Conservation (phyloP, 2,113 vertebrate species). For the Hyaena hyaena region DNA sequence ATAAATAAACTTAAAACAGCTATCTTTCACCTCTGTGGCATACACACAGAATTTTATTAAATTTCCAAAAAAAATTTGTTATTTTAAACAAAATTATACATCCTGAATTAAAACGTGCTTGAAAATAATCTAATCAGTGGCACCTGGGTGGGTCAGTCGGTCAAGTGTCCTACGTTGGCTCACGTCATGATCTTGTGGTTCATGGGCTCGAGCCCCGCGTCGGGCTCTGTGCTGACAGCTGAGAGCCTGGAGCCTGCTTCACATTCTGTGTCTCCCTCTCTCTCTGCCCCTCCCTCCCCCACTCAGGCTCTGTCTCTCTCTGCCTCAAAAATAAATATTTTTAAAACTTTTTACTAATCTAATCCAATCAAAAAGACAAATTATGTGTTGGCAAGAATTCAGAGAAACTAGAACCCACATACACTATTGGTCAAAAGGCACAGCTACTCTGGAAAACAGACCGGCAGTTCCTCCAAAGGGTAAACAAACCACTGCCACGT, state of each 20-base stretch:
- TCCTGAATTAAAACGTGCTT: not conserved
- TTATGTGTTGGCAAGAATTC: not conserved
- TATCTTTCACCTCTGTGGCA: not conserved
- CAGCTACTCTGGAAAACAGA: not conserved
- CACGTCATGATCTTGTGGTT: too few species aligned
- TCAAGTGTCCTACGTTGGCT: too few species aligned
- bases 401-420: not conserved
- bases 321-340: too few species aligned
- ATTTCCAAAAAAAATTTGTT: not conserved
- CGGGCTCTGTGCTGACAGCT: too few species aligned
- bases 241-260: too few species aligned
- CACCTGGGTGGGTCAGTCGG: too few species aligned
- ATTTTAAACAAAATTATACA: not conserved
- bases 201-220: too few species aligned
- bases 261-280: too few species aligned
- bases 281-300: too few species aligned
- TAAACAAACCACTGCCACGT: not conserved
- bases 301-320: not conserved
- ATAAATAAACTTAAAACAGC: not conserved
- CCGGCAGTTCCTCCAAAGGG: not conserved
- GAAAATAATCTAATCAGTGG: not conserved
- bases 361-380: not conserved
- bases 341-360: not conserved
- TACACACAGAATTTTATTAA: not conserved
- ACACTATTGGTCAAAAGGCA: accelerated